These are phyloP conservation scores for Drosophila tropicalis DNA, from an alignment of 1,140 invertebrate genomes.

Conservation along the genomic window DNA sequence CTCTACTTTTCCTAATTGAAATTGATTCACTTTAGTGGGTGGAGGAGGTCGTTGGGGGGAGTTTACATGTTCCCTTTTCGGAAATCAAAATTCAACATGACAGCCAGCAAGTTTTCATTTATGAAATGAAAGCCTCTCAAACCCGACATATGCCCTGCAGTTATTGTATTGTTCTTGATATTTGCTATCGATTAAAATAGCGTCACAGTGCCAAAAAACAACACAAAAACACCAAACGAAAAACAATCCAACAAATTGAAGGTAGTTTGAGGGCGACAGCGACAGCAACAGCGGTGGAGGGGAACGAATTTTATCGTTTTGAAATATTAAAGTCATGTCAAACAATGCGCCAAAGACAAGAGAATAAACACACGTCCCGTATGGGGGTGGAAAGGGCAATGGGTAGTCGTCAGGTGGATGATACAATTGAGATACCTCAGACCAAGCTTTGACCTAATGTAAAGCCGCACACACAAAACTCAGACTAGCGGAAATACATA, in stretches of 20 bases:
- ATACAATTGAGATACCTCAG: constrained; percentile 10
- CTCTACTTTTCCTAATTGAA: constrained; percentile 73
- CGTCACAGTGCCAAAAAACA: constrained; percentile 64
- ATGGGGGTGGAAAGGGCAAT: not conserved
- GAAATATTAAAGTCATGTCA: constrained; percentile 72
- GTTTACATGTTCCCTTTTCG: constrained; percentile 20
- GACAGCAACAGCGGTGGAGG: not conserved
- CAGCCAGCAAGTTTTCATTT: constrained; percentile 53
- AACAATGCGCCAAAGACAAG: constrained; percentile 73
- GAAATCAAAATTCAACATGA: constrained; percentile 66
- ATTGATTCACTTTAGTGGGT: constrained; percentile 51
- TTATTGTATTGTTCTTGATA: constrained; percentile 53
- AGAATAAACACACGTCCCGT: constrained; percentile 31
- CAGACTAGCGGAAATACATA: constrained; percentile 3
- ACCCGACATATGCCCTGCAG: constrained; percentile 35
- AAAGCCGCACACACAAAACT: not conserved
- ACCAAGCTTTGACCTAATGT: constrained; percentile 1
- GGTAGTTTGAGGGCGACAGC: constrained; percentile 3
- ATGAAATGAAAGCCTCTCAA: constrained; percentile 31
- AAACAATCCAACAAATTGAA: constrained; percentile 6
- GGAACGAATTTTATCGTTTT: constrained; percentile 56
- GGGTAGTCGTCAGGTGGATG: not conserved
- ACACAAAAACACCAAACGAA: not conserved
- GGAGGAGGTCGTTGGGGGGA: not conserved
- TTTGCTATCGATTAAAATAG: constrained; percentile 67